Evolutionary conservation across 2,888 invertebrate species (phyloP).

Genomic region (Octodonta nipae): DNA sequence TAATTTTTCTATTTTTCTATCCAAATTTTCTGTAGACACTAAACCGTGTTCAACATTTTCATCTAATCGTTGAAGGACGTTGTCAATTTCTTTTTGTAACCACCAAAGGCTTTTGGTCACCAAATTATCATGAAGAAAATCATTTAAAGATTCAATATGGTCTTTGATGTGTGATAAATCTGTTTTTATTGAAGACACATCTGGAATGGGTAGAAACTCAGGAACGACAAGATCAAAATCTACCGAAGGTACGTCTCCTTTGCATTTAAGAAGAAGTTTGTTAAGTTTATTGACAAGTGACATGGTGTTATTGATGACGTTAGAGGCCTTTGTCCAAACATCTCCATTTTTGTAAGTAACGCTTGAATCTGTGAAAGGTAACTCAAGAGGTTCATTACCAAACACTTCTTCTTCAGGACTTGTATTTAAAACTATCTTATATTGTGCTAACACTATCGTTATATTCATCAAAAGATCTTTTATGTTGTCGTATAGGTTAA

Average conservation of each 20-base stretch:
- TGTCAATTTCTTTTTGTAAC: constrained; percentile 9
- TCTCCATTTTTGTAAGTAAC: constrained; percentile 22
- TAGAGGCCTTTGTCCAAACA: constrained; percentile 21
- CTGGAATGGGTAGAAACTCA: constrained; percentile 20
- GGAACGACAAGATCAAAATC: constrained; percentile 21
- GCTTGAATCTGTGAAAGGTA: constrained; percentile 23
- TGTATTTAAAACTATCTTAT: constrained; percentile 50
- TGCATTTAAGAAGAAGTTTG: constrained; percentile 18
- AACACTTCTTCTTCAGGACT: constrained; percentile 38
- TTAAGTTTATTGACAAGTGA: constrained; percentile 17
- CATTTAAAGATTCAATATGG: constrained; percentile 6
- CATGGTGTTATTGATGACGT: constrained; percentile 16
- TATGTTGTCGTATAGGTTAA: constrained; percentile 31
- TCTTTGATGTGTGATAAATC: constrained; percentile 8
- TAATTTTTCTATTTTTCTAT: constrained; percentile 13
- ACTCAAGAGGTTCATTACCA: constrained; percentile 19
- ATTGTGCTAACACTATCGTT: constrained; percentile 51
- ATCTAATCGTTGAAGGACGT: constrained; percentile 2
- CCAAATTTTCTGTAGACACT: constrained; percentile 7
- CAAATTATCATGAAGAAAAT: constrained; percentile 8
- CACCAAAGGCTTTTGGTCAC: constrained; percentile 8
- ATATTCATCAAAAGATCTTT: constrained; percentile 40
- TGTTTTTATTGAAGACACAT: constrained; percentile 7
- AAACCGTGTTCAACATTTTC: background rate
- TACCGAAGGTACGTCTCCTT: constrained; percentile 16